Evolutionary conservation across 2,888 invertebrate species (phyloP), one percentile per base, ranked within the genome.

Genomic region (Sminthurides aquaticus): DNA sequence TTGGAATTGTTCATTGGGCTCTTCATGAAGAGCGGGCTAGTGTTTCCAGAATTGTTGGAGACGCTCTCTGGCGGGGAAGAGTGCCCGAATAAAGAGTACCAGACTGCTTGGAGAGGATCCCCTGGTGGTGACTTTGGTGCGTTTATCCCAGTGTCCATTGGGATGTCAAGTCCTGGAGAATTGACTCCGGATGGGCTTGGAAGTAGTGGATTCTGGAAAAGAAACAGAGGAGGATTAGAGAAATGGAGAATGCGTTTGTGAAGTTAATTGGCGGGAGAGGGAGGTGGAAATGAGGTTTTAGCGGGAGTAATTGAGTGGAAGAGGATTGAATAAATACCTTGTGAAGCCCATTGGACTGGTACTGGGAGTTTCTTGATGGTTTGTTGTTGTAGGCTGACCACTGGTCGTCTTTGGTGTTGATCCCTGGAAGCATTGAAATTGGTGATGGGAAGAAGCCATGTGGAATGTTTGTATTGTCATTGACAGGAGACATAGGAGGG

Each of bases 111-210:
- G 8, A 74, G 52, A 18, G 72, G 72, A 62, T 73, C 73, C 49
- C 71, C 71, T 0, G 71, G 69, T 25, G 73, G 71, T 29, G 73
- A 70, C 43, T 72, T 74, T 54, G 74, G 68, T 49, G 70, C 67
- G 52, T 66, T 73, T 69, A 73, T 70, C 27, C 73, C 71, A 20
- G 73, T 75, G 58, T 73, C 74, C 74, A 74, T 74, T 49, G 74
- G 74, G 22, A 73, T 68, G 34, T 72, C 74, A 48, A 75, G 63
- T 24, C 67, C 63, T 15, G 75, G 74, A 26, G 74, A 74, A 58
- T 66, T 70, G 5, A 73, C 61, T 2, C 73, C 69, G 25, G 76
- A 73, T 49, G 78, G 78, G 62, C 76, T 77, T 54, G 78, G 78
- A 55, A 78, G 73, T 52, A 78, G 67, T 8, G 78, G 77, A 58